A percentile compares a stretch with the other conserved stretches of the same genome.
Conservation (phyloP, 2,888 invertebrate genomes). For the Agrenia bidenticulata region DNA sequence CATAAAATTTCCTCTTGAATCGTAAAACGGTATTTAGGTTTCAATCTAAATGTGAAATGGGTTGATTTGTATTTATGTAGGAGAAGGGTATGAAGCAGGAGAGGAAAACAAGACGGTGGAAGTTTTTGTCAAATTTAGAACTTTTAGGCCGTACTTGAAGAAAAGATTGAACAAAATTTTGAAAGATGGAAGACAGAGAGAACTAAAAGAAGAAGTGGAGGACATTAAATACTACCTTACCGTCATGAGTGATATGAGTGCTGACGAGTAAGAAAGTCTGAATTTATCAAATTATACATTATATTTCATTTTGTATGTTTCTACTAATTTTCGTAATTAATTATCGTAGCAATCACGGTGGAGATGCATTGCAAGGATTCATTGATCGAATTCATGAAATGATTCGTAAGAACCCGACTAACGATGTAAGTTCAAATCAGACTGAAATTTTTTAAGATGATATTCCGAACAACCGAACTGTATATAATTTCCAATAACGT, state of each 20-base stretch:
- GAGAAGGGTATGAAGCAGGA: background rate
- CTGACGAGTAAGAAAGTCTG: constrained; percentile 45
- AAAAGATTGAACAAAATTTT: constrained; percentile 36
- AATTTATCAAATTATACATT: background rate
- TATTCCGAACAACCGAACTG: background rate
- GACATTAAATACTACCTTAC: constrained; percentile 46
- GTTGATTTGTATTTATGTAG: background rate
- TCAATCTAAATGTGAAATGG: no score
- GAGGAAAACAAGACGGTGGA: constrained; percentile 37
- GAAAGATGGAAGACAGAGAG: constrained; percentile 30
- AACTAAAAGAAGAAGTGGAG: constrained; percentile 42
- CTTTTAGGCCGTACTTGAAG: constrained; percentile 43
- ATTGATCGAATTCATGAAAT: constrained; percentile 49
- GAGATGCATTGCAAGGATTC: constrained; percentile 37
- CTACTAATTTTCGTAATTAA: no score
- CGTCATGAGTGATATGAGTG: constrained; percentile 45
- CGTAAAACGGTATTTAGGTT: no score
- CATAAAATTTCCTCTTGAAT: no score
- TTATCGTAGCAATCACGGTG: constrained; percentile 42
- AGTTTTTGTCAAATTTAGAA: constrained; percentile 39
- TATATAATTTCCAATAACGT: no score
- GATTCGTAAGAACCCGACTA: constrained; percentile 45
- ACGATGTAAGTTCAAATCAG: constrained; percentile 33
- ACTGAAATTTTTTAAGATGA: background rate
- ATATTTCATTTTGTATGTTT: background rate